A percentile compares a stretch with the other conserved stretches of the same genome.
Evolutionary conservation across 2,113 vertebrate species (phyloP).

Genomic region (Camelus bactrianus): DNA sequence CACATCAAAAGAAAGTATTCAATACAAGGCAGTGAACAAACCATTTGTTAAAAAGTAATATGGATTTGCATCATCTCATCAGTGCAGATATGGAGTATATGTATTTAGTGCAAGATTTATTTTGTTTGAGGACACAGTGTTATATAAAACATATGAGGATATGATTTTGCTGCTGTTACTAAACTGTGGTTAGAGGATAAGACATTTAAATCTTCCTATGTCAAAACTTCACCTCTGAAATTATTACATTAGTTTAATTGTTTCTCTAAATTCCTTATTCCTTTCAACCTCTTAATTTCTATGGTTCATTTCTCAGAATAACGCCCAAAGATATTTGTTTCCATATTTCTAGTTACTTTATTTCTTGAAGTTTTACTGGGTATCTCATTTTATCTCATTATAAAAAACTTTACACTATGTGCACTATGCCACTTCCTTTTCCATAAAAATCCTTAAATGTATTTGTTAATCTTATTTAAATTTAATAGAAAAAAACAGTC

Average conservation of each 20-base stretch:
- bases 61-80: background rate
- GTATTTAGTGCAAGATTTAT: background rate
- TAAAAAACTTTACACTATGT: background rate
- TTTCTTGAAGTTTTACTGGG: background rate
- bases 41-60: background rate
- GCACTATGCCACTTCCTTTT: background rate
- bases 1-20: background rate
- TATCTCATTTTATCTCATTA: background rate
- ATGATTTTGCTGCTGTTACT: background rate
- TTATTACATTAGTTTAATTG: background rate
- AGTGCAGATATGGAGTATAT: background rate
- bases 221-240: conserved; percentile 15
- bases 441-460: background rate
- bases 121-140: background rate
- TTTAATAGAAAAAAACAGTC: background rate
- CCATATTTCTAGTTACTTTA: background rate
- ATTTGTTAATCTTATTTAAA: conserved; percentile 34
- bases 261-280: background rate
- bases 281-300: background rate
- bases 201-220: background rate
- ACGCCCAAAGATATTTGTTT: background rate
- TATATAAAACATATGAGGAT: background rate
- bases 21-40: background rate
- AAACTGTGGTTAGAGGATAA: background rate
- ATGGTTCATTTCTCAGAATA: background rate